Evolutionary conservation across 2,888 invertebrate genomes (phyloP), one percentile per base, ranked within the genome.

Genomic region (Tiliacea citrago): DNA sequence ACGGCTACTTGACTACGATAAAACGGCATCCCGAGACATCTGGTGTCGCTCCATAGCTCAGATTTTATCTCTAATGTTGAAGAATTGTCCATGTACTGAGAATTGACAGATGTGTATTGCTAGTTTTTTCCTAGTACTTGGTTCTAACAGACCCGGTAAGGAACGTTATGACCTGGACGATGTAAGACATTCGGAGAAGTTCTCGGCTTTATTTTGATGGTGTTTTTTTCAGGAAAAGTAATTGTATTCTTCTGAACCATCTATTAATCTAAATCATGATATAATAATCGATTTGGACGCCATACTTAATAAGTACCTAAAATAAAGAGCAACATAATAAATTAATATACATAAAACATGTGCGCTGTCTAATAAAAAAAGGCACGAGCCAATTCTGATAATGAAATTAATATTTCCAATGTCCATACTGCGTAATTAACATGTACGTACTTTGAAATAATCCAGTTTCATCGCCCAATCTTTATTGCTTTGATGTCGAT

Each of bases 81-180:
- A 86, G 86, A 88, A 93, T 89, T 85, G 81, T 82, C 85, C 75
- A 68, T 68, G 61, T 92, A 89, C 90, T 79, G n/a, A 78, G 90
- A 92, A 92, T 85, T 86, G 91, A 88, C 90, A 86, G 83, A 86
- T 85, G 88, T 85, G 83, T 87, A 79, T 84, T 85, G 68, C 83
- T 60, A 75, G 71, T 68, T 74, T 75, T 77, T 86, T 81, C 79
- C 68, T 77, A 83, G 85, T 79, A 81, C 57, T 77, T 71, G 68
- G 42, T 68, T 51, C 60, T 74, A 45, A 49, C n/a, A 67, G 13
- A 70, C 60, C 65, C 61, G 55, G 61, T 61, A n/a, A 60, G 60
- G 42, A 39, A 45, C n/a, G 16, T 77, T 75, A 65, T 67, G 53
- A 39, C 51, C 21, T 60, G 53, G 39, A 68, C 39, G n/a, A 66